Evolutionary conservation across 2,113 vertebrate genomes (phyloP), one percentile per base, ranked within the genome.

Genomic region (Perca fluviatilis): DNA sequence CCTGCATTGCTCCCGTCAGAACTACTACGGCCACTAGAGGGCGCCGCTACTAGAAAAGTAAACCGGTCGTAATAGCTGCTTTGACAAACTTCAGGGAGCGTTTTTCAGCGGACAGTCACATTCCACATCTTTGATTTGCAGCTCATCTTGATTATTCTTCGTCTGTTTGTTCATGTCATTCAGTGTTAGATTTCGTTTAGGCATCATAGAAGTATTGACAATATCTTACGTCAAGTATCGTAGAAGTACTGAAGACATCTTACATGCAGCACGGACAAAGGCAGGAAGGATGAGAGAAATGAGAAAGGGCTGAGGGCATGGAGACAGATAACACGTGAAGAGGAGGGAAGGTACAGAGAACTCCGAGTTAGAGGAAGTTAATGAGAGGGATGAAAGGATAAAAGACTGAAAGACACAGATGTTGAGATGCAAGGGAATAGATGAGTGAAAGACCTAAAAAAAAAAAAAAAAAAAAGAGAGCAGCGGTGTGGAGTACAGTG

Each of bases 341-440:
- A 53, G 36, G 40, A 53, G 15, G 82, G 50, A 27, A 27, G 23
- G 43, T 6, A 18, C 19, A 67, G 5, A 80, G 58, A 64, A 68
- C 10, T 33, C 8, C 21, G 71, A 76, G 40, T 36, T 46, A 71
- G 77, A 63, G 60, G 68, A 49, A 86, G 51, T 77, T 47, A 65
- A 64, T 57, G 63, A 56, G 61, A 72, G 47, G 36, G 67, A 76
- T 27, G 18, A 82, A 70, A 82, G 58, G 58, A 72, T 23, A 1
- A 71, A 65, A 77, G 73, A 25, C 8, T 58, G 76, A 85, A 80
- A 83, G 83, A 75, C 75, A 73, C 82, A 80, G 88, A 89, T 86
- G 88, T 46, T 23, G 60, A 74, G 77, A 88, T 77, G 77, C 23
- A 23, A 84, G 46, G 71, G 84, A 82, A 77, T 68, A 51, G 30